Evolutionary conservation across 2,888 invertebrate genomes (phyloP), one percentile per base, ranked within the genome.

Genomic region (Conchocele bisecta): DNA sequence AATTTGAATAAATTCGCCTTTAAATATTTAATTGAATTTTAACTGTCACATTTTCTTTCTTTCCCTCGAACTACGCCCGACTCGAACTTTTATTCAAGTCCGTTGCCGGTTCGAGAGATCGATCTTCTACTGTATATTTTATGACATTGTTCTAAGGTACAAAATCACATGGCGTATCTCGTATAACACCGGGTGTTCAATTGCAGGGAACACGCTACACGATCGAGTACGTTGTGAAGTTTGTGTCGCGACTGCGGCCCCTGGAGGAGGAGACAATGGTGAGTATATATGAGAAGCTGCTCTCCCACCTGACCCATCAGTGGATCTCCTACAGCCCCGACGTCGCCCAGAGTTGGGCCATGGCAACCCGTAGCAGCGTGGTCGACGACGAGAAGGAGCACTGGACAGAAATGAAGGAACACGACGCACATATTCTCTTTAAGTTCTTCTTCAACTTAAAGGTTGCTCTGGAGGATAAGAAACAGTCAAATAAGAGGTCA

Each of bases 171-270:
- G n/a, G n/a, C n/a, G n/a, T n/a, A n/a, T n/a, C n/a, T n/a, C n/a
- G n/a, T n/a, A n/a, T n/a, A n/a, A n/a, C n/a, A n/a, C n/a, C n/a
- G n/a, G n/a, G n/a, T 48, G 26, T 13, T 51, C 20, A 50, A 33
- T 66, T 66, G 13, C 63, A 95, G 94, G 94, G 93, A 83, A 93
- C 93, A 75, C 93, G 93, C 67, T 94, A 94, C 86, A 92, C 95
- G 0, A 86, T 95, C n/a, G 95, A 95, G 88, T 95, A 95, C 88
- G 87, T 95, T 7, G 90, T 95, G 11, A 93, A 94, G 73, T 95
- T 95, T 86, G 90, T 95, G 31, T 93, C 93, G 7, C 94, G 95
- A 61, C 91, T 95, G 2, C 93, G 94, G 39, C 94, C 94, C 0
- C 91, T 94, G 65, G 92, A 93, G 3, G 92, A 93, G 31, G 93